A percentile compares a stretch with the other conserved stretches of the same genome.
phyloP scores from a whole-genome alignment of 2,888 invertebrate genomes.

The Hypena proboscidalis region DNA sequence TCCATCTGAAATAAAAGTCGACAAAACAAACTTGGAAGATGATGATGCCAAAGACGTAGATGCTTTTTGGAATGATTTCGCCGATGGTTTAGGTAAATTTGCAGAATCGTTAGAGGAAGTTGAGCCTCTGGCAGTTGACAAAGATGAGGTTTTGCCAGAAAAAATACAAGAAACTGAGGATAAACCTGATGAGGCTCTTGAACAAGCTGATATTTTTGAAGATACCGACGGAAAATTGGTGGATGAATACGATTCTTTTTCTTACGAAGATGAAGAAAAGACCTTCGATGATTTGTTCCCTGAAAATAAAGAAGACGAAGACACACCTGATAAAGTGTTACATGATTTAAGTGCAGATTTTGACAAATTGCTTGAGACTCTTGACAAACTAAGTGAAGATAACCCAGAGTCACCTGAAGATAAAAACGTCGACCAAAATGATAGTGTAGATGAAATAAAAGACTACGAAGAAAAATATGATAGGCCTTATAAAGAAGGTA shows the following conservation, averaged over 20 bases:
- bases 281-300: slow-evolving; percentile 10
- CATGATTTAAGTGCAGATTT: slow-evolving; percentile 63
- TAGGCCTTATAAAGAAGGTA: slow-evolving; percentile 41
- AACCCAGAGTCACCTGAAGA: slow-evolving; percentile 22
- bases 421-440: slow-evolving; percentile 19
- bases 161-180: slow-evolving; percentile 48
- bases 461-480: slow-evolving; percentile 49
- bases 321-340: slow-evolving; percentile 53
- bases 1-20: slow-evolving; percentile 9
- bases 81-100: too few species aligned
- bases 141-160: too few species aligned
- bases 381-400: slow-evolving; percentile 53
- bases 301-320: slow-evolving; percentile 44
- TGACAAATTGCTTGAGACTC: slow-evolving; percentile 56
- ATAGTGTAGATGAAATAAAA: slow-evolving; percentile 37
- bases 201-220: slow-evolving; percentile 22
- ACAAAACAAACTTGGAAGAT: too few species aligned
- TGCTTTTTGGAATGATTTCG: too few species aligned
- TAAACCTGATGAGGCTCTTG: slow-evolving; percentile 24
- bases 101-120: too few species aligned
- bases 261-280: too few species aligned
- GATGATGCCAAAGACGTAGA: too few species aligned
- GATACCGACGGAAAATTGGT: slow-evolving; percentile 27
- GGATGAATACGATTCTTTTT: too few species aligned
- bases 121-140: slow-evolving; percentile 17